Base-by-base conservation (phyloP, 2,888 invertebrate genomes). In the Lepidonotus clava region DNA sequence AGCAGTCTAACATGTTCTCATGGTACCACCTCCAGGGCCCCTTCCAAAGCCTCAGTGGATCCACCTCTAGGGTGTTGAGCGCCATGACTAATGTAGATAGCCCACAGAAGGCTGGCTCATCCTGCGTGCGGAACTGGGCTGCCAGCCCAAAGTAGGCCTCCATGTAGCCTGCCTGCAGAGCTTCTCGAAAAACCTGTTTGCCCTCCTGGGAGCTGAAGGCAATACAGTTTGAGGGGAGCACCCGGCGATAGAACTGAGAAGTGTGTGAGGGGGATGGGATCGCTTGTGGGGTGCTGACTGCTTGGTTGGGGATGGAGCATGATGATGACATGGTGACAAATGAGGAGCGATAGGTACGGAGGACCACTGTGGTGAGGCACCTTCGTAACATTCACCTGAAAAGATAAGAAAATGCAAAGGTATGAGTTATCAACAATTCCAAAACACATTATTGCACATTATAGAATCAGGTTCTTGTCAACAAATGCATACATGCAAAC, bases 21-120 rank as follows among this genome's bases (percentile, higher is more conserved):
- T 94, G 94, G 89, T 94, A 94, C 92, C 94, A 94, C 32, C 94
- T 90, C 94, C 94, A 94, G 1, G 93, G 92, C 0, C 93, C 93
- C 83, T 91, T 91, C 93, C 94, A 94, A 0, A 93, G 90, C 21
- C 89, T 53, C 38, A 80, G n/a, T 14, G 86, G 86, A n/a, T 86
- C 86, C 24, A 86, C 86, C 87, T 93, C 94, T 40, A 94, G 90
- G 2, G 94, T 92, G 88, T 94, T 94, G 41, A 94, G 90, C 4
- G 92, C 92, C 92, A 91, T 92, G 89, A 94, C 93, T 21, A 94
- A 90, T 0, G 94, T 94, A 34, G 94, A 92, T 24, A 94, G 91
- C n/a, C 94, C 94, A 88, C 94, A 94, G 89, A 91, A 94, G 0
- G 94, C 93, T 8, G 94, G 94, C 56, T 94, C 94, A 86, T 94